Evolutionary conservation across 2,113 vertebrate genomes (phyloP).

Genomic region (Hyaena hyaena): DNA sequence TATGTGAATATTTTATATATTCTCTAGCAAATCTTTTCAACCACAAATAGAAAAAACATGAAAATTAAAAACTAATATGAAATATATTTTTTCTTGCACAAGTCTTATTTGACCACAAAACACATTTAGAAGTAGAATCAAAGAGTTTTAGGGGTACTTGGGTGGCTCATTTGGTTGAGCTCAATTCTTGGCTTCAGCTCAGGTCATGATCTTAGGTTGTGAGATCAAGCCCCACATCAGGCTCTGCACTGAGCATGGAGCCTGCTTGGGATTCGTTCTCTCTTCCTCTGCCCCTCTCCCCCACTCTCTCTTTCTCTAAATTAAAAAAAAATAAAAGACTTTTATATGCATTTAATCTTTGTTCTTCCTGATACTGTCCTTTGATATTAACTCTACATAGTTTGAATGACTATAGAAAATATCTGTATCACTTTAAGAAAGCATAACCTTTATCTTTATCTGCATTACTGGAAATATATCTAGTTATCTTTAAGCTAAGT

Average conservation of each 20-base stretch:
- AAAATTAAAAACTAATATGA: constrained; percentile 61
- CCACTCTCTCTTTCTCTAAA: too few species aligned
- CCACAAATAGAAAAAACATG: neutral
- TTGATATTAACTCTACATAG: neutral
- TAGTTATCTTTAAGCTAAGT: constrained; percentile 18
- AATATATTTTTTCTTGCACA: neutral
- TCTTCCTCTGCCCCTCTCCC: too few species aligned
- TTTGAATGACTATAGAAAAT: neutral
- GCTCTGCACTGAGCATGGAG: too few species aligned
- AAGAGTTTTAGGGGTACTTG: neutral
- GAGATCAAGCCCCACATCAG: too few species aligned
- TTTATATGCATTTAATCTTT: neutral
- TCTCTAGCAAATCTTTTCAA: constrained; percentile 6
- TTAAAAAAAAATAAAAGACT: too few species aligned
- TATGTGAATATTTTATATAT: neutral
- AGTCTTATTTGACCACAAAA: constrained; percentile 59
- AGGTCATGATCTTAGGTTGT: too few species aligned
- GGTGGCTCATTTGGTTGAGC: too few species aligned
- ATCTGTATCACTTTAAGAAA: neutral
- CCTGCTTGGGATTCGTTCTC: too few species aligned
- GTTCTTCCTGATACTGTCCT: neutral
- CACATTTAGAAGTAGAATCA: constrained; percentile 36
- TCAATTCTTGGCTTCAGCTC: too few species aligned
- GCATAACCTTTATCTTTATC: neutral
- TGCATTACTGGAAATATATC: neutral